A percentile compares a stretch with the other conserved stretches of the same genome.
Conservation (phyloP, 2,888 invertebrate species). For the Cordylochernes scorpioides region DNA sequence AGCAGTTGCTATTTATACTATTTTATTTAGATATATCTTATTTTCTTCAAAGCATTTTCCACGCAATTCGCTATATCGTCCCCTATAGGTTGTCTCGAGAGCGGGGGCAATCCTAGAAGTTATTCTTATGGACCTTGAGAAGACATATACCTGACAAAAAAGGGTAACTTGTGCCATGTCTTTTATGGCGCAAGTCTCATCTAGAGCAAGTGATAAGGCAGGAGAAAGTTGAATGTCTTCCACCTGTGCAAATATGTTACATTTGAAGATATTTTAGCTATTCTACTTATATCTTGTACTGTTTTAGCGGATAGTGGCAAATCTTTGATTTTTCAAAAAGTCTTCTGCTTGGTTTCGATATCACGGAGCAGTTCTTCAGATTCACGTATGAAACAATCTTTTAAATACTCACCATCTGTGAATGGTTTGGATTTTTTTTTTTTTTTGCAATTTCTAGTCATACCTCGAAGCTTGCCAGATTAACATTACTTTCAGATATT, state of each 20-base stretch:
- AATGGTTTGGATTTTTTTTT: slow-evolving; percentile 5
- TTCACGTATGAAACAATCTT: slow-evolving; percentile 1
- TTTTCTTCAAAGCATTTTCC: no score
- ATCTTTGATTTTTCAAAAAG: slow-evolving; percentile 1
- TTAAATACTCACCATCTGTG: slow-evolving; percentile 4
- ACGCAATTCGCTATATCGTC: no score
- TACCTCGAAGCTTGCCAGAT: slow-evolving; percentile 2
- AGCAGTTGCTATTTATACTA: no score
- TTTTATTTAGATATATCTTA: no score
- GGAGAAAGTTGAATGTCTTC: no score
- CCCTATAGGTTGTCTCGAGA: no score
- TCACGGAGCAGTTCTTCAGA: slow-evolving; percentile 1
- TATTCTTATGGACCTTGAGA: slow-evolving; percentile 3
- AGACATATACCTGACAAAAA: slow-evolving; percentile 1
- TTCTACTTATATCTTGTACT: slow-evolving; percentile 1
- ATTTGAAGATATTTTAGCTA: slow-evolving; percentile 5
- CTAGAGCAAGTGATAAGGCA: no score
- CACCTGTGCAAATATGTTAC: slow-evolving; percentile 2
- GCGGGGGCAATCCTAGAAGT: slow-evolving; percentile 2
- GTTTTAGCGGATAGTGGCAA: slow-evolving; percentile 2
- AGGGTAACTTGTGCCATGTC: background rate
- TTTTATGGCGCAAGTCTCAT: slow-evolving; percentile 1
- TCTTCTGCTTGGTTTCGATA: slow-evolving; percentile 1
- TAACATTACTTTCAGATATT: slow-evolving; percentile 1
- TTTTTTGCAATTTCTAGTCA: slow-evolving; percentile 2